These are phyloP conservation scores for Anthopleura xanthogrammica DNA, from an alignment of 92 coral and sea anemone species.

Conservation along the genomic window DNA sequence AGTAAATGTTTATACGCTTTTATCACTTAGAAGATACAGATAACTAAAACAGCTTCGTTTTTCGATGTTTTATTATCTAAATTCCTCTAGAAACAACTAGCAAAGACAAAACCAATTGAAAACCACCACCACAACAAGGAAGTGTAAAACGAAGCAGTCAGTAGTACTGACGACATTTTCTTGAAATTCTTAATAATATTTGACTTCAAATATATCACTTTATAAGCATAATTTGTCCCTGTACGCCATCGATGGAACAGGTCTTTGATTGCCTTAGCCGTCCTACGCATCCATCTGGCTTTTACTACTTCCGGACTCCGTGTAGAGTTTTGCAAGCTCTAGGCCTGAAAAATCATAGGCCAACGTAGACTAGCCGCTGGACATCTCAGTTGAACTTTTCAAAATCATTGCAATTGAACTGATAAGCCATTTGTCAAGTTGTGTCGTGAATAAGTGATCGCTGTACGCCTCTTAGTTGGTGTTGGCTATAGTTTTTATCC, in stretches of 20 bases:
- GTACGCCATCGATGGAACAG: not conserved
- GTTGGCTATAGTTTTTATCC: not conserved
- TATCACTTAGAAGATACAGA: not conserved
- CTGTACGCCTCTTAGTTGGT: not conserved
- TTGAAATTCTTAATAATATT: not conserved
- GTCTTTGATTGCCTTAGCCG: not conserved
- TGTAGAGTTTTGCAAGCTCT: not conserved
- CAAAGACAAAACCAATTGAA: not conserved
- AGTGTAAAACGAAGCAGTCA: not conserved
- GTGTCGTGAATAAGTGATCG: not conserved
- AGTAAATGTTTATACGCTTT: not conserved
- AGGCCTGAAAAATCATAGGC: not conserved
- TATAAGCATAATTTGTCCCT: not conserved
- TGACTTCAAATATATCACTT: not conserved
- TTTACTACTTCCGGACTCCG: not conserved
- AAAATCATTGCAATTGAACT: not conserved
- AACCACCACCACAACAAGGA: not conserved
- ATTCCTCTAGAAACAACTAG: not conserved
- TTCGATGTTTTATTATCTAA: not conserved
- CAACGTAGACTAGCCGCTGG: not conserved
- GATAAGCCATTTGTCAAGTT: not conserved
- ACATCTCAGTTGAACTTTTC: not conserved
- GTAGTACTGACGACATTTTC: not conserved
- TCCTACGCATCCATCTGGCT: not conserved
- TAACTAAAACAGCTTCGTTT: not conserved